Evolutionary conservation across 2,113 vertebrate genomes (phyloP), one percentile per base, ranked within the genome.

Genomic region (Daubentonia madagascariensis): DNA sequence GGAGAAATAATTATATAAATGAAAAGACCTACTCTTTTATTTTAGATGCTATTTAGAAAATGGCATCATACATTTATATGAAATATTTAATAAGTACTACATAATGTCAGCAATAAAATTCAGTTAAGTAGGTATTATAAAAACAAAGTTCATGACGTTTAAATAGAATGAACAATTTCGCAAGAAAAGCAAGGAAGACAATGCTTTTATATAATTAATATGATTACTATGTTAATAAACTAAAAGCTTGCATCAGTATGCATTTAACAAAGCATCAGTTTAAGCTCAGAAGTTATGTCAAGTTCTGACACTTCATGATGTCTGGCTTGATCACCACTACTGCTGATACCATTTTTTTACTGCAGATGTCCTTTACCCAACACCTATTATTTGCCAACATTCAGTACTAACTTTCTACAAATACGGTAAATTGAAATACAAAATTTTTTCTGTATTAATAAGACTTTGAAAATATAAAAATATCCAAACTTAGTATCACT

Each of bases 391-490:
- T 65, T 97, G 85, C 63, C 59, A 83, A n/a, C 8, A 57, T 32
- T 32, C n/a, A 59, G 72, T 43, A 88, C n/a, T 88, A 87, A 90
- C 8, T 43, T 93, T 63, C 40, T 83, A 94, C 17, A 94, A 83
- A 80, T 54, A 85, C 0, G 0, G 45, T 61, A 50, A 83, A 57
- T 0, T 91, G 50, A 93, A 70, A 52, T 70, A 54, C 6, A 86
- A 89, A 67, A 67, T 35, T 43, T 50, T 32, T 84, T 72, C 48
- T 28, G 13, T 63, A 85, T 76, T 85, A 45, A 70, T 17, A 91
- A 92, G 97, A 72, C 43, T 73, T 90, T 6, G 75, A 93, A 89
- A 94, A 12, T 37, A 20, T 6, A 86, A n/a, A 93, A 88, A 81
- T 22, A 92, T 13, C 59, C 57, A 35, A 85, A 91, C 28, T 79